Evolutionary conservation across 1,140 invertebrate genomes (phyloP).

Genomic region (Caenorhabditis remanei): DNA sequence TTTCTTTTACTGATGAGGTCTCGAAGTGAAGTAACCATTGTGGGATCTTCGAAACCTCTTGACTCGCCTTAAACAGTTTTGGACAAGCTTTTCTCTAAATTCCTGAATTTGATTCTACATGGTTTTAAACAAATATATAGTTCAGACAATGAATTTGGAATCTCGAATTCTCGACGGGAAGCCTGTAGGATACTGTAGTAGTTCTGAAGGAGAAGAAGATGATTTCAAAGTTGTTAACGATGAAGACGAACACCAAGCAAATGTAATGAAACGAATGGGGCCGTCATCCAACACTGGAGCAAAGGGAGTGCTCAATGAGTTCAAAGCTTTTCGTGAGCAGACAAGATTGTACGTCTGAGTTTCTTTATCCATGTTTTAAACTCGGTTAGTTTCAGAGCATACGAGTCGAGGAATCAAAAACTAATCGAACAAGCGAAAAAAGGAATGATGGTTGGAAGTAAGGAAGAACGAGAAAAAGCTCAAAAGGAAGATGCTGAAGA

Average conservation of each 20-base stretch:
- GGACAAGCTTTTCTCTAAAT: too few species aligned
- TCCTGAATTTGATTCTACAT: too few species aligned
- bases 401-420: slow-evolving; percentile 26
- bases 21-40: too few species aligned
- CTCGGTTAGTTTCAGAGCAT: slow-evolving; percentile 29
- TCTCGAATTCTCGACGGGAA: slow-evolving; percentile 61
- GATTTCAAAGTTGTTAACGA: slow-evolving; percentile 65
- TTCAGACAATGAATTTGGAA: slow-evolving; percentile 58
- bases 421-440: slow-evolving; percentile 45
- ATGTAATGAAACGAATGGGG: slow-evolving; percentile 53
- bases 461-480: slow-evolving; percentile 57
- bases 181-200: slow-evolving; percentile 67
- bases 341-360: neutral
- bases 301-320: slow-evolving; percentile 65
- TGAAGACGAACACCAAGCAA: slow-evolving; percentile 66
- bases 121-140: neutral
- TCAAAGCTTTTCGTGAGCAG: slow-evolving; percentile 47
- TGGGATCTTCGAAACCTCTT: too few species aligned
- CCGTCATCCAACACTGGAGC: slow-evolving; percentile 63
- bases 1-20: too few species aligned
- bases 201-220: slow-evolving; percentile 67
- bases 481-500: slow-evolving; percentile 26
- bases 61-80: too few species aligned
- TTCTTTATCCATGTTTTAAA: slow-evolving; percentile 1
- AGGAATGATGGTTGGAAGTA: slow-evolving; percentile 58